A percentile compares a stretch with the other conserved stretches of the same genome.
phyloP scores from a whole-genome alignment of 2,888 invertebrate genomes.

The Eupeodes luniger region DNA sequence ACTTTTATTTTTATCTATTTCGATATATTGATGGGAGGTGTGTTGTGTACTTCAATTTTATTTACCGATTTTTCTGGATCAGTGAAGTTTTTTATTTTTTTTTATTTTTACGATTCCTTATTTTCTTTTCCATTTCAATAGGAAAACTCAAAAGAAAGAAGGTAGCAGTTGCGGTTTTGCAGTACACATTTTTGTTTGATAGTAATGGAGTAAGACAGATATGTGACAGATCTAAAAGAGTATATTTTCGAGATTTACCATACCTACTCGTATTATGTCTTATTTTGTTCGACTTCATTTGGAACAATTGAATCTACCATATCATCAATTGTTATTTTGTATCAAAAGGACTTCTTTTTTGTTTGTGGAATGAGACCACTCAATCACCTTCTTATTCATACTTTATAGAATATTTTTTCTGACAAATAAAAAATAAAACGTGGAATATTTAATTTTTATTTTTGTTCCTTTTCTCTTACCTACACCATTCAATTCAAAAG shows the following conservation, averaged over 20 bases:
- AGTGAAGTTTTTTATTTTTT: neutral
- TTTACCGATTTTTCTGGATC: constrained; percentile 31
- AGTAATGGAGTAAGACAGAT: constrained; percentile 65
- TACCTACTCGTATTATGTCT: neutral
- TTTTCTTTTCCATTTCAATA: too few species aligned
- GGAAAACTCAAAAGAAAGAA: neutral
- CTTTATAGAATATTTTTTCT: constrained; percentile 7
- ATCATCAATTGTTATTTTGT: neutral
- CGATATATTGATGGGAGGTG: constrained; percentile 33
- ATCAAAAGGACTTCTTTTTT: neutral
- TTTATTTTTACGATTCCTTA: neutral
- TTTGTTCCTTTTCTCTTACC: neutral
- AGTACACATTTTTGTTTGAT: constrained; percentile 46
- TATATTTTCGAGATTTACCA: constrained; percentile 3
- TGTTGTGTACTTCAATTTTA: constrained; percentile 52
- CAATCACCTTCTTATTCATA: constrained; percentile 28
- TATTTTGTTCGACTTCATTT: neutral
- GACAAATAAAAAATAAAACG: constrained; percentile 29
- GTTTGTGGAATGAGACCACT: neutral
- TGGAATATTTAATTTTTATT: constrained; percentile 41
- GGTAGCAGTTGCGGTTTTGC: constrained; percentile 21
- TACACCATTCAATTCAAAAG: neutral
- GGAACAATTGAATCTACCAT: neutral
- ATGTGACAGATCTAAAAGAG: constrained; percentile 48
- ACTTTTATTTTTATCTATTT: constrained; percentile 59